Evolutionary conservation across 1,140 invertebrate species (phyloP).

Genomic region (Drosophila littoralis): DNA sequence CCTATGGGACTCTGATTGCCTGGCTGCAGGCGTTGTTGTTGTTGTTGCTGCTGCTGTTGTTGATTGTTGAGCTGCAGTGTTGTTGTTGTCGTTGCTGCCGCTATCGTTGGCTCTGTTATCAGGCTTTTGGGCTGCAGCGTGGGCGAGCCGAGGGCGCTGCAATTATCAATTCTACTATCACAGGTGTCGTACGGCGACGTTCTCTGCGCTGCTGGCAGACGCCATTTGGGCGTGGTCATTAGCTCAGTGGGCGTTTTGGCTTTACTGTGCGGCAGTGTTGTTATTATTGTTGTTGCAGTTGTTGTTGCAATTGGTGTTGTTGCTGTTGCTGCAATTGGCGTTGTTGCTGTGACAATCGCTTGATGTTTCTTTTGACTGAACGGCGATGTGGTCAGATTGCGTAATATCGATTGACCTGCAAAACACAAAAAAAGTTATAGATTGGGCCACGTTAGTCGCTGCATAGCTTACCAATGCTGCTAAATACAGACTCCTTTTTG

Average conservation of each 20-base stretch:
- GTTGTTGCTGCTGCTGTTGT: slow-evolving; percentile 48
- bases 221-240: slow-evolving; percentile 44
- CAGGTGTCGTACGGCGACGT: slow-evolving; percentile 51
- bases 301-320: slow-evolving; percentile 28
- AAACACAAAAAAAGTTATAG: not conserved
- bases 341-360: slow-evolving; percentile 32
- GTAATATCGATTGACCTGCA: slow-evolving; percentile 76
- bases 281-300: slow-evolving; percentile 32
- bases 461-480: slow-evolving; percentile 66
- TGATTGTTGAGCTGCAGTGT: slow-evolving; percentile 56
- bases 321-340: slow-evolving; percentile 10
- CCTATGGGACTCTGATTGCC: slow-evolving; percentile 84
- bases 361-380: slow-evolving; percentile 82
- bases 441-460: not conserved
- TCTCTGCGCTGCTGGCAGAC: slow-evolving; percentile 49
- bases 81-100: slow-evolving; percentile 22
- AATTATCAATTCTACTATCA: slow-evolving; percentile 69
- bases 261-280: slow-evolving; percentile 56
- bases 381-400: slow-evolving; percentile 80
- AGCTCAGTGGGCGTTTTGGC: slow-evolving; percentile 44
- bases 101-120: slow-evolving; percentile 11
- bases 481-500: slow-evolving; percentile 81
- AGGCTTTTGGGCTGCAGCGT: slow-evolving; percentile 53
- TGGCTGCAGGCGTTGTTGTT: slow-evolving; percentile 63
- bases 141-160: slow-evolving; percentile 47